A percentile compares a stretch with the other conserved stretches of the same genome.
phyloP scores from a whole-genome alignment of 2,888 invertebrate genomes.

The Megastigmus dorsalis region DNA sequence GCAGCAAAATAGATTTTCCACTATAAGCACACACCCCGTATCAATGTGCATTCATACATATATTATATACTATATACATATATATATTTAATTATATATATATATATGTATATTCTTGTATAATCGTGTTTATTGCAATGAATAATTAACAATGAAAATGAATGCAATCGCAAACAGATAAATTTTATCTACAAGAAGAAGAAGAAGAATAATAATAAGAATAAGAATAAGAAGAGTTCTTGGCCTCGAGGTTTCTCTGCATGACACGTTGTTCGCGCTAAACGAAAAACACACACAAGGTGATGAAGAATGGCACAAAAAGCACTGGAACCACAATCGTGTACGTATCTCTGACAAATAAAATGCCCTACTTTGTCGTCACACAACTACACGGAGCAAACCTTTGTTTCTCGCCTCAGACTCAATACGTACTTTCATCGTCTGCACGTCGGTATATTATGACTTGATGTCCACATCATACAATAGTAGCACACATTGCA shows the following conservation, averaged over 20 bases:
- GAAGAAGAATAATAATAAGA: no score
- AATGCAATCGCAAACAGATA: background rate
- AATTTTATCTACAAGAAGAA: slow-evolving; percentile 17
- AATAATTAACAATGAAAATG: slow-evolving; percentile 9
- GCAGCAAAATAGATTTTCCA: slow-evolving; percentile 43
- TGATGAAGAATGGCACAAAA: slow-evolving; percentile 21
- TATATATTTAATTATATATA: no score
- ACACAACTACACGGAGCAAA: slow-evolving; percentile 26
- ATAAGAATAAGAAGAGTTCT: no score
- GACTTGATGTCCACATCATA: slow-evolving; percentile 19
- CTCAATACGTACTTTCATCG: slow-evolving; percentile 35
- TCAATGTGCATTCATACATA: background rate
- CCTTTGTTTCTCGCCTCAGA: background rate
- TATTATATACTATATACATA: no score
- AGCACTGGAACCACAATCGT: slow-evolving; percentile 42
- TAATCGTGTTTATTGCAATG: slow-evolving; percentile 2
- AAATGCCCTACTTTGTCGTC: slow-evolving; percentile 37
- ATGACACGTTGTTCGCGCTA: background rate
- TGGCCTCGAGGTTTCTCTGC: no score
- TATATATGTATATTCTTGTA: no score
- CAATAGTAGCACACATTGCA: no score
- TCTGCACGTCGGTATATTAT: slow-evolving; percentile 21
- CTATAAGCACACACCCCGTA: background rate
- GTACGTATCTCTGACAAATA: slow-evolving; percentile 33
- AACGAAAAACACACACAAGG: background rate